Evolutionary conservation across 2,113 vertebrate genomes (phyloP).

Genomic region (Lipotes vexillifer): DNA sequence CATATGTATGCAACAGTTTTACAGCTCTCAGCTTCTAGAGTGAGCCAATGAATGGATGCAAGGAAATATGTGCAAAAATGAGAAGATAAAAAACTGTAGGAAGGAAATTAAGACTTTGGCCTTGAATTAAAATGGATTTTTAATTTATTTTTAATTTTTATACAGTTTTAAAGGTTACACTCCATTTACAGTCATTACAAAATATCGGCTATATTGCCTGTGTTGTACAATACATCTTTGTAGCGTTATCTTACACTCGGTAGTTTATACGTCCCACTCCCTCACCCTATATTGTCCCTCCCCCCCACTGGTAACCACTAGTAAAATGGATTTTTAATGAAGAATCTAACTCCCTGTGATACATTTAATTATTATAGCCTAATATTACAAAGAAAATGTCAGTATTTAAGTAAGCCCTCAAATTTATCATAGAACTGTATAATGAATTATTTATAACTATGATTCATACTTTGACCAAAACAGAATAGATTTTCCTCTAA

Average conservation of each 20-base stretch:
- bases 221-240: neutral
- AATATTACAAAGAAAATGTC: conserved; percentile 1
- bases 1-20: neutral
- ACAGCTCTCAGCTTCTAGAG: conserved; percentile 5
- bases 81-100: neutral
- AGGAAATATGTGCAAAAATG: neutral
- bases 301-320: neutral
- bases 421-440: neutral
- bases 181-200: neutral
- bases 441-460: conserved; percentile 2
- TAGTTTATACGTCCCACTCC: neutral
- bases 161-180: neutral
- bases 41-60: neutral
- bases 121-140: neutral
- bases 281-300: neutral
- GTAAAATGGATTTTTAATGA: neutral
- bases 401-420: neutral
- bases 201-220: neutral
- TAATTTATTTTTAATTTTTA: neutral
- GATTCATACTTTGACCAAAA: conserved; percentile 16
- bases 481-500: conserved; percentile 43
- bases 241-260: neutral
- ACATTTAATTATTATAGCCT: neutral
- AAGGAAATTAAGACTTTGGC: neutral
- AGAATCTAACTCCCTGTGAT: neutral